phyloP scores from a whole-genome alignment of 2,888 invertebrate species.

The Nipponacmea schrenckii region DNA sequence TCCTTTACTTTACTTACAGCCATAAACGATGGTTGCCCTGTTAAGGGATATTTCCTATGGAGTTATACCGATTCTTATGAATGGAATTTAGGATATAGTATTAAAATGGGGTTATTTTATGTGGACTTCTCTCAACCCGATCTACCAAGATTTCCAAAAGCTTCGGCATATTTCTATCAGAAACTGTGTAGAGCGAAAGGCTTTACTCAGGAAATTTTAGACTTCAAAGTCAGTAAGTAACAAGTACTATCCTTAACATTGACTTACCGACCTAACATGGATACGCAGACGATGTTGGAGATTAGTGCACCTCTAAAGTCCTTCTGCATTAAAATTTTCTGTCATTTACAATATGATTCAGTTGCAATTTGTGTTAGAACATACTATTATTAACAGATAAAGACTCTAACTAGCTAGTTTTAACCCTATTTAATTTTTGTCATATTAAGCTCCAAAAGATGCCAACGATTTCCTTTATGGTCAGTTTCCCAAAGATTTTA shows the following conservation, averaged over 20 bases:
- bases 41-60: constrained; percentile 79
- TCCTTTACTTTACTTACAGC: constrained; percentile 28
- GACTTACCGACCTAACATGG: not conserved
- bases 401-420: too few species aligned
- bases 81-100: constrained; percentile 82
- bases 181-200: constrained; percentile 47
- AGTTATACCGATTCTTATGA: constrained; percentile 85
- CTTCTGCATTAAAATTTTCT: too few species aligned
- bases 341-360: too few species aligned
- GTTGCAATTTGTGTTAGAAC: too few species aligned
- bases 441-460: constrained; percentile 27
- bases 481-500: constrained; percentile 53
- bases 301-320: too few species aligned
- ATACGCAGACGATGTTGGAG: not conserved
- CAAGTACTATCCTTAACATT: too few species aligned
- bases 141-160: constrained; percentile 76
- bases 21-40: constrained; percentile 52
- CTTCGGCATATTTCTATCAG: constrained; percentile 69
- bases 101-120: constrained; percentile 76
- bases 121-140: constrained; percentile 78
- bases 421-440: not conserved
- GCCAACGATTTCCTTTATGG: constrained; percentile 46
- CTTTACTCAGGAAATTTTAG: constrained; percentile 27
- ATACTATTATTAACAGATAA: too few species aligned
- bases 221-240: constrained; percentile 33